Percentiles rank a stretch among this genome's conserved stretches.
These are phyloP conservation scores for Lepus townsendii DNA, from an alignment of 2,797 vertebrate genomes.

Conservation along the genomic window DNA sequence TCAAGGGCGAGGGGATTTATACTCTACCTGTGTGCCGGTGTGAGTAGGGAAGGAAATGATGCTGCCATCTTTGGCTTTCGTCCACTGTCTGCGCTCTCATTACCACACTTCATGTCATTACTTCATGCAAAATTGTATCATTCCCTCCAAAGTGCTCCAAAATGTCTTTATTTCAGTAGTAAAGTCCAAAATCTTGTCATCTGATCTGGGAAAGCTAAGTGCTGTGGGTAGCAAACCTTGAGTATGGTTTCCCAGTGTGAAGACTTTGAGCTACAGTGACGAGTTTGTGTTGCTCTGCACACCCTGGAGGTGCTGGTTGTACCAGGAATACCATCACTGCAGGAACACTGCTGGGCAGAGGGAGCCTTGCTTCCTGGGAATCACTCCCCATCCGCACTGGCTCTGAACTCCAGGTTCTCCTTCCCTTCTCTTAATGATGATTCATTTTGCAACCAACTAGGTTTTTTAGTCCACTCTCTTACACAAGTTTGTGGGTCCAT, in stretches of 20 bases:
- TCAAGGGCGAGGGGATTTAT: background rate
- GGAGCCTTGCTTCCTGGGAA: background rate
- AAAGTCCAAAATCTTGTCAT: background rate
- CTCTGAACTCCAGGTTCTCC: background rate
- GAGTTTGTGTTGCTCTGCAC: background rate
- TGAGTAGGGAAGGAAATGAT: background rate
- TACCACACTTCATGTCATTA: background rate
- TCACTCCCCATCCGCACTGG: background rate
- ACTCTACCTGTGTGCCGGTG: background rate
- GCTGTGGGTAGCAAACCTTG: background rate
- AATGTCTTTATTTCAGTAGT: background rate
- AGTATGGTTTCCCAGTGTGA: slow-evolving; percentile 18
- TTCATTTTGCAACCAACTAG: background rate
- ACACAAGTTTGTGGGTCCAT: background rate
- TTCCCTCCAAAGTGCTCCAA: background rate
- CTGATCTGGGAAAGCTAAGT: background rate
- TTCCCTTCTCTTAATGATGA: background rate
- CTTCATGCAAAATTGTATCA: background rate
- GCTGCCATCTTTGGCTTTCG: background rate
- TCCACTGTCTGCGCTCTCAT: background rate
- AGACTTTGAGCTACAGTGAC: slow-evolving; percentile 19
- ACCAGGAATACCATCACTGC: background rate
- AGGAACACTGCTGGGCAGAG: background rate
- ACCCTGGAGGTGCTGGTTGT: background rate
- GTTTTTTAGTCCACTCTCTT: background rate